These are phyloP conservation scores for Reticulitermes lucifugus DNA, from an alignment of 2,888 invertebrate genomes.

Conservation along the genomic window DNA sequence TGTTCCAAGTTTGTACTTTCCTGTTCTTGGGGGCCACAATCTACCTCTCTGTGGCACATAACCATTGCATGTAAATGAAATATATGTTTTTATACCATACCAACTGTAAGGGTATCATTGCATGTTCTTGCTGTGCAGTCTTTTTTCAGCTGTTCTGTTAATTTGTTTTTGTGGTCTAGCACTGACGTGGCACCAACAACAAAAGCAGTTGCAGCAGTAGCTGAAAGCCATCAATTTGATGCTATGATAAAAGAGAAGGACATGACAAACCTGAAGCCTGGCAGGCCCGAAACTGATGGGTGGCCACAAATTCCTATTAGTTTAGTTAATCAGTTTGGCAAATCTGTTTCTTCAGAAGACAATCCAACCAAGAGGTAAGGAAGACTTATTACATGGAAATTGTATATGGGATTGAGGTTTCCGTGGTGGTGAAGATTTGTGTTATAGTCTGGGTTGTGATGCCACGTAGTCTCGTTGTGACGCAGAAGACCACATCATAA, in stretches of 20 bases:
- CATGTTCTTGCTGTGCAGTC: no score
- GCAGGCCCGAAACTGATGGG: constrained; percentile 53
- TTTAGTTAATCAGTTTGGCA: constrained; percentile 60
- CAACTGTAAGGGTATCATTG: no score
- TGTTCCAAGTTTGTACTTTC: no score
- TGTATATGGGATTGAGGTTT: no score
- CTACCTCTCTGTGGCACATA: background rate
- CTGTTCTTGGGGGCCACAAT: no score
- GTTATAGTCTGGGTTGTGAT: no score
- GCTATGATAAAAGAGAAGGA: constrained; percentile 42
- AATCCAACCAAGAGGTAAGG: constrained; percentile 32
- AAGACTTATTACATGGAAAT: background rate
- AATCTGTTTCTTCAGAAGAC: constrained; percentile 46
- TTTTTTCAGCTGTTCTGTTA: no score
- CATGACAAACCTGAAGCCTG: constrained; percentile 25
- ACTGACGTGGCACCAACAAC: background rate
- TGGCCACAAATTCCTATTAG: constrained; percentile 65
- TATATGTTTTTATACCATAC: no score
- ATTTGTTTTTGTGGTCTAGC: background rate
- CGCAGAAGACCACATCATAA: no score
- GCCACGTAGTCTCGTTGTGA: no score
- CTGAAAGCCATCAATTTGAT: constrained; percentile 31
- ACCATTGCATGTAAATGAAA: no score
- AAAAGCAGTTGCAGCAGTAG: background rate
- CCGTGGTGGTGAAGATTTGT: background rate